Evolutionary conservation across 2,888 invertebrate species (phyloP).

Genomic region (Invenusta paracnida): DNA sequence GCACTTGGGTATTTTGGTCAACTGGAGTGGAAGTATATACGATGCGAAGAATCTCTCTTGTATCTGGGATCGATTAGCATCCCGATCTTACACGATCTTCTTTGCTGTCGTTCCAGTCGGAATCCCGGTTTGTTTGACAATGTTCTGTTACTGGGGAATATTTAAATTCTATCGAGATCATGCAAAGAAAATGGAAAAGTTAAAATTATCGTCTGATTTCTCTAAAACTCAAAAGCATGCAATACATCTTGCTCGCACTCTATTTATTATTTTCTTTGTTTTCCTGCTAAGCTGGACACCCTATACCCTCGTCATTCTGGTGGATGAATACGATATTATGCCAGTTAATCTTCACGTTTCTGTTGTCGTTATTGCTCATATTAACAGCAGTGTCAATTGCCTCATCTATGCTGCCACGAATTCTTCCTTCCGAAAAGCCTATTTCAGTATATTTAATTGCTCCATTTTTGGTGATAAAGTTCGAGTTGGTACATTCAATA

Average conservation of each 20-base stretch:
- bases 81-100: constrained; percentile 51
- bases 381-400: neutral
- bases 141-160: constrained; percentile 50
- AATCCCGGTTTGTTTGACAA: constrained; percentile 50
- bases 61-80: constrained; percentile 54
- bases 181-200: neutral
- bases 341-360: neutral
- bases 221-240: constrained; percentile 45
- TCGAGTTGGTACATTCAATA: too few species aligned
- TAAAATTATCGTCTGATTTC: neutral
- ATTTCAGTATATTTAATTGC: neutral
- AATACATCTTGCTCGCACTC: constrained; percentile 12
- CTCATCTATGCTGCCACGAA: neutral
- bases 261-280: neutral
- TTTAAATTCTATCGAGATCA: constrained; percentile 44
- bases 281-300: neutral
- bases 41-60: constrained; percentile 54
- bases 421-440: neutral
- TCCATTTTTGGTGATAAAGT: too few species aligned
- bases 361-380: neutral
- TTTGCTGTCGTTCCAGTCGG: constrained; percentile 49
- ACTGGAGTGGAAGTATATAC: constrained; percentile 53
- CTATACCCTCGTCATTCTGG: neutral
- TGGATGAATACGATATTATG: neutral
- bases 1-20: constrained; percentile 52